Base-by-base conservation (phyloP, 2,888 invertebrate species). In the Hypomecis atomaria region DNA sequence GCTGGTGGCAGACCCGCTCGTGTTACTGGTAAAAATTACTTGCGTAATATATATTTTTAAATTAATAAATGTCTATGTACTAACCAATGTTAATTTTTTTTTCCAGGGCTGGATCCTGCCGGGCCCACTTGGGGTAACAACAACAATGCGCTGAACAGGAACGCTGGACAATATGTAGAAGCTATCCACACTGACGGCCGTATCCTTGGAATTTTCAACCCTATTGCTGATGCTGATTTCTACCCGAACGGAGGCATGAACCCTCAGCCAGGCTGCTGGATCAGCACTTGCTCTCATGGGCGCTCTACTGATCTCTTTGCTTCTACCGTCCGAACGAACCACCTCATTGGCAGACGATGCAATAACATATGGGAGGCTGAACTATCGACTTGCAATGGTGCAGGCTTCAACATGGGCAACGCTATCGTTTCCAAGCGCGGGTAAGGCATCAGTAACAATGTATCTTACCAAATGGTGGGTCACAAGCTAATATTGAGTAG, bases 211-310 rank as follows among this genome's bases (percentile, higher is more conserved):
- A 84, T 87, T 48, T 75, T 80, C 53, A 72, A 82, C 42, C 63
- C 74, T 0, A 70, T 83, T 34, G 83, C 71, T 8, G 57, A 85
- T 58, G 76, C 74, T 40, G 83, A 89, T 69, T 88, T 89, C 72
- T 90, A 87, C 69, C 85, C 87, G 5, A 89, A 89, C 58, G 87
- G 87, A n/a, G 89, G 88, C 43, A 80, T 69, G 54, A 80, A 82
- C 65, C 76, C 75, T 4, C 88, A 87, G 65, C 89, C 89, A 34
- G 89, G 88, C 2, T 89, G 89, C 64, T 65, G 66, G 69, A 9
- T 74, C 7, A 84, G 78, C 63, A 78, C 79, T 5, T 89, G 89
- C 67, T 88, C 87, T 5, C 89, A 89, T 65, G 74, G 81, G 5
- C 83, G 87, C 8, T 71, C 87, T 0, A 67, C 72, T 40, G 76